phyloP scores from a whole-genome alignment of 2,797 vertebrate genomes.

The Phoeniculus purpureus region DNA sequence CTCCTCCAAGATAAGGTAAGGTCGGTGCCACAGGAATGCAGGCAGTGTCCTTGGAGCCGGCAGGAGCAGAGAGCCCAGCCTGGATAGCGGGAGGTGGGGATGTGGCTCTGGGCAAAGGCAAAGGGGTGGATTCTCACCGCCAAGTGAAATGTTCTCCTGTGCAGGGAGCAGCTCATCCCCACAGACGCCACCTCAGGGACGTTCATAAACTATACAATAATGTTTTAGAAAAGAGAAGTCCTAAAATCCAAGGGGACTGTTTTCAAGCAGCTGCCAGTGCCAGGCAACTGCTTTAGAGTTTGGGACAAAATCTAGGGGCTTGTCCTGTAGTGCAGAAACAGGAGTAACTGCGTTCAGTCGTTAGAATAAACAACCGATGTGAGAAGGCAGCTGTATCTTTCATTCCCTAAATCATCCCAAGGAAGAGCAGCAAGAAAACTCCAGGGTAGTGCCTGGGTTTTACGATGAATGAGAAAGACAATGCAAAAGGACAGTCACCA shows the following conservation, averaged over 20 bases:
- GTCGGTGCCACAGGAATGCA: background rate
- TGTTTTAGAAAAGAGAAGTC: background rate
- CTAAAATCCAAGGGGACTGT: background rate
- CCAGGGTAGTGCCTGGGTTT: background rate
- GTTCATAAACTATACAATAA: background rate
- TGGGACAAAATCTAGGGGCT: background rate
- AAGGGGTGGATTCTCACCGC: background rate
- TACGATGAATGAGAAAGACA: background rate
- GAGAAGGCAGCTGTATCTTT: background rate
- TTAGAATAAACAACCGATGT: rapidly evolving
- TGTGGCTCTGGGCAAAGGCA: background rate
- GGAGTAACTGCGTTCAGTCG: background rate
- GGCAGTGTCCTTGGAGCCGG: background rate
- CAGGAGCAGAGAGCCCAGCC: background rate
- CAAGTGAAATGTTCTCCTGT: background rate
- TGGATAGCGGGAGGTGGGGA: background rate
- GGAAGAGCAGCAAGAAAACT: background rate
- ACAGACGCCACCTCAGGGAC: background rate
- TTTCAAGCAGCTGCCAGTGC: background rate
- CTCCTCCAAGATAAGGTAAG: background rate
- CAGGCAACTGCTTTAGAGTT: background rate
- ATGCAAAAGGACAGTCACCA: background rate
- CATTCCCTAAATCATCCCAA: background rate
- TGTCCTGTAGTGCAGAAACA: background rate
- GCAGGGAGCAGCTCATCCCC: background rate